Conservation (phyloP, 2,888 invertebrate genomes). For the Asteroscopus sphinx region DNA sequence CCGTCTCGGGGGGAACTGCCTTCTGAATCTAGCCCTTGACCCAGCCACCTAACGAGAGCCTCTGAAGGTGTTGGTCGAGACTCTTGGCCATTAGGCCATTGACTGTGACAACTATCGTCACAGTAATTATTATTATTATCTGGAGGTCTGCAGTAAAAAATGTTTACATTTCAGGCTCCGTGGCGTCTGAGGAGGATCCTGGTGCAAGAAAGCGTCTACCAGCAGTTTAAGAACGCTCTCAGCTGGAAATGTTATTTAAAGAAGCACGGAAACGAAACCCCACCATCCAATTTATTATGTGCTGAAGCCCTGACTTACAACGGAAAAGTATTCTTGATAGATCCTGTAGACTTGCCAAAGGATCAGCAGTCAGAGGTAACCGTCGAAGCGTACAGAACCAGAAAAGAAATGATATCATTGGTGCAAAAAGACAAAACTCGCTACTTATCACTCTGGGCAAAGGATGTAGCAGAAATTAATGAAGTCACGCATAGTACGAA, state of each 20-base stretch:
- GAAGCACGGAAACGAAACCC: neutral
- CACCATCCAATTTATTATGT: conserved; percentile 3
- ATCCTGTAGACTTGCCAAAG: conserved; percentile 41
- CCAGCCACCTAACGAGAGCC: no score
- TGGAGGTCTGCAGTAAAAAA: no score
- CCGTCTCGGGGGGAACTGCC: no score
- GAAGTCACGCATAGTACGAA: conserved; percentile 63
- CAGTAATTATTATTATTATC: no score
- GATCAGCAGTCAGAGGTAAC: conserved; percentile 20
- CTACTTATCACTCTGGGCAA: conserved; percentile 73
- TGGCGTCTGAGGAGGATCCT: conserved; percentile 69
- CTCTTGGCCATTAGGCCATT: no score
- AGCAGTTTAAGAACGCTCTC: conserved; percentile 64
- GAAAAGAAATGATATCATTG: conserved; percentile 70
- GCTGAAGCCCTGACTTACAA: conserved; percentile 36
- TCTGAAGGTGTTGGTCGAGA: no score
- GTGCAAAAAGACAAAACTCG: conserved; percentile 46
- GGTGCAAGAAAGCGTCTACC: conserved; percentile 72
- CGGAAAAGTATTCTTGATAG: conserved; percentile 56
- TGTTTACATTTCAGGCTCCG: conserved; percentile 62
- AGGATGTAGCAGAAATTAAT: conserved; percentile 67
- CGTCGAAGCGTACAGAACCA: conserved; percentile 74
- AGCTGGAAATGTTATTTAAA: conserved; percentile 61
- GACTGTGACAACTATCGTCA: no score
- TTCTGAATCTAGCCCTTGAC: no score